These are phyloP conservation scores for Allacma fusca DNA, from an alignment of 2,888 invertebrate genomes.

Conservation along the genomic window DNA sequence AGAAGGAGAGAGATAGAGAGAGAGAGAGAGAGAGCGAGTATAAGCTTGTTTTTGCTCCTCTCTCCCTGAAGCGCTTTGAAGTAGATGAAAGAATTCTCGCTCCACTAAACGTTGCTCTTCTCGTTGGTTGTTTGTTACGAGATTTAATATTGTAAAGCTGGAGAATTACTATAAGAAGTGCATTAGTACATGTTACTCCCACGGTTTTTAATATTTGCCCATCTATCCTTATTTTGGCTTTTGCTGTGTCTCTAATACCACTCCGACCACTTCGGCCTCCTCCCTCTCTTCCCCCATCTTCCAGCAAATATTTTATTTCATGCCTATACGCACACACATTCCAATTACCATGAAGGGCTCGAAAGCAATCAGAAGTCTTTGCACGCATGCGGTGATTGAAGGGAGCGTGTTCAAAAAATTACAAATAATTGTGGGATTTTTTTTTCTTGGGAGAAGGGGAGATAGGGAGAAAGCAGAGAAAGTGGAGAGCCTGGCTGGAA, in stretches of 20 bases:
- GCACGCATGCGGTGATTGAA: background rate
- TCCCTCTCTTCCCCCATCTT: background rate
- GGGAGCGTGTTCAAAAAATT: background rate
- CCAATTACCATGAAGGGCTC: background rate
- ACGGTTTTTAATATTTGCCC: background rate
- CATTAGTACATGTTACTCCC: background rate
- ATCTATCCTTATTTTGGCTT: background rate
- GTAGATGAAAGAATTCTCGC: conserved; percentile 26
- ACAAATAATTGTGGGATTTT: background rate
- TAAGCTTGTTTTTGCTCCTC: conserved; percentile 7
- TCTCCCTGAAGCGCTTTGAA: conserved; percentile 1
- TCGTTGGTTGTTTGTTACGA: conserved; percentile 2
- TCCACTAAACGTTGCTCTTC: conserved; percentile 25
- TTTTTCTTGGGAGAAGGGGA: background rate
- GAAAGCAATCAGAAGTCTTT: background rate
- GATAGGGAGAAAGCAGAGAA: background rate
- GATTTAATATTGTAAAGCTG: conserved; percentile 16
- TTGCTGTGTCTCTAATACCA: background rate
- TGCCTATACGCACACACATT: background rate
- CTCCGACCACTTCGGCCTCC: background rate
- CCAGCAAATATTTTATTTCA: conserved; percentile 3
- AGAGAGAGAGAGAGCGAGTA: conserved; percentile 12
- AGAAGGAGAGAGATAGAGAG: background rate
- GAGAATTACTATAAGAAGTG: conserved; percentile 22
- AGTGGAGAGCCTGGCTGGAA: background rate